These are phyloP conservation scores for Holotrichia oblita DNA, from an alignment of 1,140 invertebrate species.

Conservation along the genomic window DNA sequence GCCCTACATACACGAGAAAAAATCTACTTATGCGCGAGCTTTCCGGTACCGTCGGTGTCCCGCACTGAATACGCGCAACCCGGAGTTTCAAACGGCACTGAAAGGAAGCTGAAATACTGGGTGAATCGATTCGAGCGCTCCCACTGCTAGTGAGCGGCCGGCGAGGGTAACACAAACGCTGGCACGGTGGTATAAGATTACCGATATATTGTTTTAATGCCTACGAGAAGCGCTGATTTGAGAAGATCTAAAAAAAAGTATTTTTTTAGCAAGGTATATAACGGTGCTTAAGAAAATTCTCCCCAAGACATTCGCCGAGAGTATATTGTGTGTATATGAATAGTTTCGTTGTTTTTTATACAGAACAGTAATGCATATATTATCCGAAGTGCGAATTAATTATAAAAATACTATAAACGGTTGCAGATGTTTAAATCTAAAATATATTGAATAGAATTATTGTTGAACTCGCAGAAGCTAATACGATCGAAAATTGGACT, in stretches of 20 bases:
- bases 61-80: background rate
- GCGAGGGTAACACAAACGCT: constrained; percentile 14
- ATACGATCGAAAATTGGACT: too few relatives aligned
- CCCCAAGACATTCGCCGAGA: too few relatives aligned
- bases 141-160: background rate
- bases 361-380: too few relatives aligned
- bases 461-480: too few relatives aligned
- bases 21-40: background rate
- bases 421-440: too few relatives aligned
- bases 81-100: constrained; percentile 3
- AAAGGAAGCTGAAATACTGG: constrained; percentile 30
- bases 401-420: too few relatives aligned
- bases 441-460: too few relatives aligned
- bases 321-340: too few relatives aligned
- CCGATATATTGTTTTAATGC: background rate
- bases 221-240: background rate
- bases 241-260: background rate
- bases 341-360: too few relatives aligned
- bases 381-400: too few relatives aligned
- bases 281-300: too few relatives aligned
- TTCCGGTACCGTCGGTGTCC: background rate
- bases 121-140: constrained; percentile 25
- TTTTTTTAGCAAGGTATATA: too few relatives aligned
- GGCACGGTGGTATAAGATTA: background rate
- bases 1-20: background rate